Conservation (phyloP, 2,888 invertebrate genomes). For the Synanthedon tipuliformis region DNA sequence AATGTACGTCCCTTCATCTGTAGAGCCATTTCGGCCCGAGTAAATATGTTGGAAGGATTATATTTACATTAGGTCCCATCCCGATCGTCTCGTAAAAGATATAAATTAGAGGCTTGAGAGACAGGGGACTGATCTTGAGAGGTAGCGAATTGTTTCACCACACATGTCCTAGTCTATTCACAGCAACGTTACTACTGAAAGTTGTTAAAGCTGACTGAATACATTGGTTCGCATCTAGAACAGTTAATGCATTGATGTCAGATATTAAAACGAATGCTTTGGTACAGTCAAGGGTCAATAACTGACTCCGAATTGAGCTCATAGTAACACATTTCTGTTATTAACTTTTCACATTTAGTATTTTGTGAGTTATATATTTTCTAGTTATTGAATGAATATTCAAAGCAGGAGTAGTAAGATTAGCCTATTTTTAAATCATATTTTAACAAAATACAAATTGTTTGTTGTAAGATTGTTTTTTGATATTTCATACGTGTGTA, state of each 20-base stretch:
- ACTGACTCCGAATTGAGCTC: slow-evolving; percentile 5
- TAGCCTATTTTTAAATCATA: too few relatives aligned
- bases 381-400: too few relatives aligned
- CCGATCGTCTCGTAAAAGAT: slow-evolving; percentile 29
- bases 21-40: slow-evolving; percentile 55
- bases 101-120: slow-evolving; percentile 15
- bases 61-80: slow-evolving; percentile 54
- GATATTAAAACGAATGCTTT: slow-evolving; percentile 43
- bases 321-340: too few relatives aligned
- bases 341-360: too few relatives aligned
- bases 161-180: background rate
- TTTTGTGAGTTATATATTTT: too few relatives aligned
- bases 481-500: too few relatives aligned
- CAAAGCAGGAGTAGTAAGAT: too few relatives aligned
- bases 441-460: too few relatives aligned
- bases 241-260: slow-evolving; percentile 54
- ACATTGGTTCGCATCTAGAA: slow-evolving; percentile 32
- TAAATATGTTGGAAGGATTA: slow-evolving; percentile 38
- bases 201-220: slow-evolving; percentile 6
- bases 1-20: slow-evolving; percentile 39
- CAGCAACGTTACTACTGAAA: background rate
- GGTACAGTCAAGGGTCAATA: slow-evolving; percentile 29
- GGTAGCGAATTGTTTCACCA: background rate
- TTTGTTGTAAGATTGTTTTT: too few relatives aligned
- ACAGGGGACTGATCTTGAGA: slow-evolving; percentile 4